Conservation (phyloP, 2,888 invertebrate species). For the Drosophila stalkeri region DNA sequence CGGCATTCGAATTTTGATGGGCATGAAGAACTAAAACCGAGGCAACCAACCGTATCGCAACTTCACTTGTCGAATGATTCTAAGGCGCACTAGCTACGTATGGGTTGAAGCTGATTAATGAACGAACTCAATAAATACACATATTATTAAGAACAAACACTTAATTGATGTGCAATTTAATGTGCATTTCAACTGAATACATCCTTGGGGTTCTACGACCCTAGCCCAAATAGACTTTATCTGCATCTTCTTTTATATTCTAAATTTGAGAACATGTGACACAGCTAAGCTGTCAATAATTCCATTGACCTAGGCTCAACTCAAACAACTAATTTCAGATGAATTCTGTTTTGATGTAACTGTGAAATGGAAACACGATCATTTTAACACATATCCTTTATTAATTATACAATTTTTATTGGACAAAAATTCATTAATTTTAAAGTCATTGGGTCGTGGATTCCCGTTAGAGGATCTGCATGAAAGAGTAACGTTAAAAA, state of each 20-base stretch:
- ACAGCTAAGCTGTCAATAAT: background rate
- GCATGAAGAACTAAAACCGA: background rate
- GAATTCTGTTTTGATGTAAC: background rate
- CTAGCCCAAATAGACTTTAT: background rate
- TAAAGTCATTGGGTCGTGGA: background rate
- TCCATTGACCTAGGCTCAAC: background rate
- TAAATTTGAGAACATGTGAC: too few species aligned
- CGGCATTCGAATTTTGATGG: background rate
- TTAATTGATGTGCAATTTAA: background rate
- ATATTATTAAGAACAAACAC: background rate
- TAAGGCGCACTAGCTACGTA: background rate
- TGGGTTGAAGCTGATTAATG: too few species aligned
- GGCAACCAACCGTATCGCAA: too few species aligned
- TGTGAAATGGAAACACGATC: background rate
- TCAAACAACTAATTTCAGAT: background rate
- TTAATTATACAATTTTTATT: slow-evolving; percentile 24
- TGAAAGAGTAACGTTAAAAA: background rate
- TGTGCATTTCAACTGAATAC: background rate
- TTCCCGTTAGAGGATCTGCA: background rate
- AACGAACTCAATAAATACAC: background rate
- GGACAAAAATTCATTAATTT: slow-evolving; percentile 18
- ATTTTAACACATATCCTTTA: slow-evolving; percentile 12
- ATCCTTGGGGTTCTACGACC: background rate
- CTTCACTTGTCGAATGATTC: background rate
- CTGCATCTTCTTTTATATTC: too few species aligned